Evolutionary conservation across 2,113 vertebrate genomes (phyloP).

Genomic region (Oenanthe melanoleuca): DNA sequence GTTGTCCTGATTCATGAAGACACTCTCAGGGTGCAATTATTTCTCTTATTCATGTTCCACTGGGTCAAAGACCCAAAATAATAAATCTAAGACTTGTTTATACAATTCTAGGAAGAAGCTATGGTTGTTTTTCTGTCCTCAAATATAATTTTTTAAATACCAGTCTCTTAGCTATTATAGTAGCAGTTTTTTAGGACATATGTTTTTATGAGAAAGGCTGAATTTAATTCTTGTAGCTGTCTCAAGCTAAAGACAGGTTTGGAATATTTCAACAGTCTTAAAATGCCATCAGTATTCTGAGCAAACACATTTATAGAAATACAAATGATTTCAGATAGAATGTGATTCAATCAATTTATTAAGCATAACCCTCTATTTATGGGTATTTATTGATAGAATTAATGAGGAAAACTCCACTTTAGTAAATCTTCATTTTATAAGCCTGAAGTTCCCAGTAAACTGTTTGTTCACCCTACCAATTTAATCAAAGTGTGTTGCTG

Average conservation of each 20-base stretch:
- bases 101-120: background rate
- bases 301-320: background rate
- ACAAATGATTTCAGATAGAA: background rate
- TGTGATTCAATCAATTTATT: background rate
- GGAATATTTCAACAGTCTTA: background rate
- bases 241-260: background rate
- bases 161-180: background rate
- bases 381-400: slow-evolving; percentile 3
- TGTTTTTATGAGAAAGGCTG: background rate
- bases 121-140: background rate
- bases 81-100: background rate
- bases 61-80: background rate
- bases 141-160: background rate
- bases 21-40: background rate
- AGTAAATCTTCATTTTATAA: slow-evolving; percentile 22
- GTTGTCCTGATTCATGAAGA: background rate
- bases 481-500: slow-evolving; percentile 24
- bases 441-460: slow-evolving; percentile 25
- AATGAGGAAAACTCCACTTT: slow-evolving; percentile 3
- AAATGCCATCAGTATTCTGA: background rate
- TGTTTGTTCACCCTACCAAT: slow-evolving; percentile 41
- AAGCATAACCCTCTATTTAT: slow-evolving; percentile 13
- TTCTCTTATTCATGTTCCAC: background rate
- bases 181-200: background rate
- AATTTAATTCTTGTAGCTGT: background rate